Conservation (phyloP, 2,797 vertebrate species). For the Hippoglossus hippoglossus region DNA sequence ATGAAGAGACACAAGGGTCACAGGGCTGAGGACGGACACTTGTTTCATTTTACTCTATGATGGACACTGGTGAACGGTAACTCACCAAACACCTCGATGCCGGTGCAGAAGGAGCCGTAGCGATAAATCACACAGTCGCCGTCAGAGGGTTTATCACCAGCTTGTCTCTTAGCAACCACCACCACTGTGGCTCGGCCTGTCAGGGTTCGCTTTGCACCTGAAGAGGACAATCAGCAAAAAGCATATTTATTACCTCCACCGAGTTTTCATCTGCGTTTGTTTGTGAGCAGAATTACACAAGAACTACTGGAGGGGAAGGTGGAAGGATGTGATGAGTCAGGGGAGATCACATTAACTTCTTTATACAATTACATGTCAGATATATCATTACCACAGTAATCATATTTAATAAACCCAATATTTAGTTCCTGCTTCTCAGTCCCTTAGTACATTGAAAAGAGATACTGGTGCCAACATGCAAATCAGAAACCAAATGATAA, state of each 20-base stretch:
- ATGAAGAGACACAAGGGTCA: slow-evolving; percentile 5
- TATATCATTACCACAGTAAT: too few relatives aligned
- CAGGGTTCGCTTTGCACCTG: slow-evolving; percentile 43
- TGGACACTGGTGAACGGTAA: slow-evolving; percentile 17
- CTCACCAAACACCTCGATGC: slow-evolving; percentile 91
- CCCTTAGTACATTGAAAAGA: not conserved
- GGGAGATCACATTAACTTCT: too few relatives aligned
- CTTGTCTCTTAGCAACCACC: slow-evolving; percentile 83
- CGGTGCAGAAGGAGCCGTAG: slow-evolving; percentile 91
- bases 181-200: slow-evolving; percentile 58
- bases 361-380: too few relatives aligned
- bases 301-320: too few relatives aligned
- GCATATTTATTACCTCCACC: not conserved
- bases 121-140: slow-evolving; percentile 90
- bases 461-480: not conserved
- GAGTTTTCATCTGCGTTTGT: too few relatives aligned
- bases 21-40: not conserved
- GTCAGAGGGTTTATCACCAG: slow-evolving; percentile 48
- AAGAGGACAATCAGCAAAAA: slow-evolving; percentile 3
- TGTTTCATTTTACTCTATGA: too few relatives aligned
- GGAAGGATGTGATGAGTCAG: too few relatives aligned
- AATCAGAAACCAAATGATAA: slow-evolving; percentile 19
- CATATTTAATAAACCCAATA: too few relatives aligned
- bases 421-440: not conserved
- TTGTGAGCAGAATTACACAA: too few relatives aligned